These are phyloP conservation scores for Machimus atricapillus DNA, from an alignment of 2,888 invertebrate species.

Conservation along the genomic window DNA sequence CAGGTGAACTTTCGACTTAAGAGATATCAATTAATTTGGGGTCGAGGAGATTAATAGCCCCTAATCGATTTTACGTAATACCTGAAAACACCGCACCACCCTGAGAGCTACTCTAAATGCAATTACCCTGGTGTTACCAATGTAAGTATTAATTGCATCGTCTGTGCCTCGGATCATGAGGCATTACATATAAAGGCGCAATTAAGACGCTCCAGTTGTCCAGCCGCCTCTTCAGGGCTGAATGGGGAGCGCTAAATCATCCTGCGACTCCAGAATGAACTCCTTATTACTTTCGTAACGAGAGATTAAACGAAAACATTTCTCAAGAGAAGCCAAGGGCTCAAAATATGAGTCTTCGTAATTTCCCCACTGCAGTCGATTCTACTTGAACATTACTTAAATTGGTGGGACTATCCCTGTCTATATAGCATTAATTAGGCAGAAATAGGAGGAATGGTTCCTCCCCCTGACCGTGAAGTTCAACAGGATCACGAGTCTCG, in stretches of 20 bases:
- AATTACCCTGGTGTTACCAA: neutral
- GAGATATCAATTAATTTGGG: conserved; percentile 32
- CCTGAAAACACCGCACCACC: neutral
- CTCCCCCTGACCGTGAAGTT: neutral
- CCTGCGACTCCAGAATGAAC: neutral
- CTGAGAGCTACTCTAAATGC: neutral
- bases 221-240: neutral
- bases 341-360: neutral
- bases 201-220: neutral
- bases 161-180: conserved; percentile 29
- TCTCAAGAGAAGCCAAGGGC: neutral
- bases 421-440: neutral
- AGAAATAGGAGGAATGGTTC: neutral
- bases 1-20: conserved; percentile 20
- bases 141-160: conserved; percentile 16
- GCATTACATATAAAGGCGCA: neutral
- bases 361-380: neutral
- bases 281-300: neutral
- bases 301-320: neutral
- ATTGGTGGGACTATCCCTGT: neutral
- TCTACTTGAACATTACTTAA: neutral
- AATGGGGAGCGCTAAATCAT: neutral
- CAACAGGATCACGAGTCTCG: neutral
- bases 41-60: conserved; percentile 7
- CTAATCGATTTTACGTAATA: conserved; percentile 31